Conservation (phyloP, 2,888 invertebrate genomes). For the Agonopterix arenella region DNA sequence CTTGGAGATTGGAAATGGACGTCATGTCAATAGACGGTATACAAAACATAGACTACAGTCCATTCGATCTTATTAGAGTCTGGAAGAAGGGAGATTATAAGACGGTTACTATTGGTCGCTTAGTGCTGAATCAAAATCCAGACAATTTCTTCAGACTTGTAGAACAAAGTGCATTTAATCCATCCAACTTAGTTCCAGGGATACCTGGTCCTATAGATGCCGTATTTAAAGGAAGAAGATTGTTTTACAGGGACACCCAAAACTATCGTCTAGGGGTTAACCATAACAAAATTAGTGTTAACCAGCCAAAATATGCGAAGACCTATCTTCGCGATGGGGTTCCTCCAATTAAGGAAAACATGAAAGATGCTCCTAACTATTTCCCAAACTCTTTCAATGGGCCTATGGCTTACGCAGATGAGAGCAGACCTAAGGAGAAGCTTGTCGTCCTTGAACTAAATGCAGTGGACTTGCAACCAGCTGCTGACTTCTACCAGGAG, state of each 20-base stretch:
- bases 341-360: slow-evolving; percentile 81
- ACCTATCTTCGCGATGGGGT: slow-evolving; percentile 46
- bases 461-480: slow-evolving; percentile 64
- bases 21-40: slow-evolving; percentile 35
- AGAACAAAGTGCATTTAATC: slow-evolving; percentile 44
- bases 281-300: slow-evolving; percentile 42
- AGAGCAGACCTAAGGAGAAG: slow-evolving; percentile 8
- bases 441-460: slow-evolving; percentile 15
- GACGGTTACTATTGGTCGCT: slow-evolving; percentile 37
- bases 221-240: slow-evolving; percentile 37
- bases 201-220: slow-evolving; percentile 47
- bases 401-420: slow-evolving; percentile 18
- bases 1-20: slow-evolving; percentile 52
- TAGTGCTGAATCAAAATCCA: slow-evolving; percentile 37
- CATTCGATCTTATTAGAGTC: slow-evolving; percentile 42
- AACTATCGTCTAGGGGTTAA: slow-evolving; percentile 48
- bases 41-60: slow-evolving; percentile 39
- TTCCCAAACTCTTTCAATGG: slow-evolving; percentile 21
- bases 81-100: slow-evolving; percentile 54
- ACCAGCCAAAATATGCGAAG: slow-evolving; percentile 24
- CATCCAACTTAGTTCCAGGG: slow-evolving; percentile 53
- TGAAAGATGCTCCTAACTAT: slow-evolving; percentile 77
- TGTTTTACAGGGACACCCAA: slow-evolving; percentile 44
- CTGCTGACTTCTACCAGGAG: slow-evolving; percentile 80
- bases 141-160: slow-evolving; percentile 42